Base-by-base conservation (phyloP, 2,888 invertebrate species). In the Leptinotarsa peninsularis region DNA sequence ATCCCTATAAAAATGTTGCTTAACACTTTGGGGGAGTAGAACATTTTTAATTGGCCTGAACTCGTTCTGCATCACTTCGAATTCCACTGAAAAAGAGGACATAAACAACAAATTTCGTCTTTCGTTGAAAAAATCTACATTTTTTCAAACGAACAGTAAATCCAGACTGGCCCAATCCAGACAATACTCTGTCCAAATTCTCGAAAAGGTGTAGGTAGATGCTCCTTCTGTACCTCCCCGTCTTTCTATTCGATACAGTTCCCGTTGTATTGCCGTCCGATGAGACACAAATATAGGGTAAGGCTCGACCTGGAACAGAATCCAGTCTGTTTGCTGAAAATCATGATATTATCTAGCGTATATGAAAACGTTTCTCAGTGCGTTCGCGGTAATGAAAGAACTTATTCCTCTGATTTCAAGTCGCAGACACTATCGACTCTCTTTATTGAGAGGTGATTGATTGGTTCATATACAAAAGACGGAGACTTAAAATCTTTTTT, bases 141-240 rank as follows among this genome's bases (percentile, higher is more conserved):
- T 60, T 73, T 23, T 52, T 49, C 14, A 72, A n/a, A 15, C 54
- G 56, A 21, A 67, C 15, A 15, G 56, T 72, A 21, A 49, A 43
- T 17, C 66, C 27, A 17, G 56, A 21, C n/a, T 21, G 13, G 33
- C 69, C 66, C 17, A 79, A 49, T 49, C 50, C 33, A 10, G 67
- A 56, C 50, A 79, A 78, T 13, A 73, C 70, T 21, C 49, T 18
- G 15, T 75, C 27, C 18, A 74, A 21, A 21, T 74, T 18, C 63
- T 76, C 50, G 10, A 79, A 52, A 73, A 27, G 73, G 70, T 7
- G 60, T 52, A 14, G 54, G 15, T 4, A 49, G 23, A 23, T 23
- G 23, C 3, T 23, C 74, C 52, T n/a, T 33, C 66, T 43, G 67
- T 74, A 10, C 63, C 33, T 13, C 72, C 56, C 58, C 71, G 52